These are phyloP conservation scores for Potamarius usumacintae DNA, from an alignment of 2,113 vertebrate species.

Conservation along the genomic window DNA sequence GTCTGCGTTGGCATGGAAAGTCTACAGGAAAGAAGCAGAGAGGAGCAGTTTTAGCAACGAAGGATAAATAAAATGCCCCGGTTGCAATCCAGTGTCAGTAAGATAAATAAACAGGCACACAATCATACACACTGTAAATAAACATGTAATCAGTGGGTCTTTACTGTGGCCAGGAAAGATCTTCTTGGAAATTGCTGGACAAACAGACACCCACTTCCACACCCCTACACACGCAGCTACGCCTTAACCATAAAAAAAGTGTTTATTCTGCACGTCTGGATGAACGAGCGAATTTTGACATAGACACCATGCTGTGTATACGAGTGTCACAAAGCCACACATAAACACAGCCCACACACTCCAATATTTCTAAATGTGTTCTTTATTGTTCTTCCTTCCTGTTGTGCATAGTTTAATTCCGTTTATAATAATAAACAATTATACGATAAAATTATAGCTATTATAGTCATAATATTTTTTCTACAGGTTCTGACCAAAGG, in stretches of 20 bases:
- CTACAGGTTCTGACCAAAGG: neutral
- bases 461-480: neutral
- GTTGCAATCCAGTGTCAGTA: neutral
- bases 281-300: neutral
- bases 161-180: slow-evolving; percentile 45
- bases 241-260: slow-evolving; percentile 30
- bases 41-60: slow-evolving; percentile 21
- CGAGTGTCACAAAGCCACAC: neutral
- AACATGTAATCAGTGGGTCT: slow-evolving; percentile 21
- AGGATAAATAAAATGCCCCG: slow-evolving; percentile 1
- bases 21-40: slow-evolving; percentile 65
- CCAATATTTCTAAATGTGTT: neutral
- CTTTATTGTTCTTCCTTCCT: neutral
- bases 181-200: slow-evolving; percentile 38
- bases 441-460: neutral
- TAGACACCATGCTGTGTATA: neutral
- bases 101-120: slow-evolving; percentile 35
- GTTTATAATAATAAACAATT: neutral
- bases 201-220: slow-evolving; percentile 43
- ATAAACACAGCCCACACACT: slow-evolving; percentile 13
- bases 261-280: slow-evolving; percentile 3
- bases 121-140: slow-evolving; percentile 7
- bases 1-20: slow-evolving; percentile 89
- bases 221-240: neutral
- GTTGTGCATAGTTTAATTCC: neutral